Evolutionary conservation across 2,113 vertebrate species (phyloP), one percentile per base, ranked within the genome.

Genomic region (Melierax canorus): DNA sequence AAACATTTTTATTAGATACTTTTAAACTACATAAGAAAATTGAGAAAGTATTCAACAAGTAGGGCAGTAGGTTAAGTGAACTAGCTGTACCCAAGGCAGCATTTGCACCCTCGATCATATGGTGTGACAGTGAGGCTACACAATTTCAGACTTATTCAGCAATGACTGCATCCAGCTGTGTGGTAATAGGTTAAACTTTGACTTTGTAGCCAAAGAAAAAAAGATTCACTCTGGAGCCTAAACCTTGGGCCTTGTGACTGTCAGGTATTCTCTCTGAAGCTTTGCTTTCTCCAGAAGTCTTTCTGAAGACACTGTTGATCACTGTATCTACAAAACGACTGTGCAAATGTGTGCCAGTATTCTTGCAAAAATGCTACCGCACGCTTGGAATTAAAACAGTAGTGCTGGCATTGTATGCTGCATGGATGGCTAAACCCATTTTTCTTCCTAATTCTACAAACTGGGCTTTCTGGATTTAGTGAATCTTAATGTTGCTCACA

Each of bases 1-100:
- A 92, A 91, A 93, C 45, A 45, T 84, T 92, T 96, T 97, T 92
- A 96, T 88, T 94, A 88, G 86, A 51, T 23, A 67, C 60, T 94
- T 96, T 72, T 20, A 88, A 91, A 79, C 45, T 67, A 60, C 85
- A 38, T 60, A 45, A 85, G 81, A 92, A 96, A 96, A 88, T 15
- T 67, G 38, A 91, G 90, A 85, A 72, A 90, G 63, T 55, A 87
- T 45, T 67, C 51, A 75, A 46, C 8, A 43, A 34, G 76, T 43
- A 92, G 67, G 50, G 86, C 64, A 96, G 55, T 55, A 88, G 76
- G 91, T 86, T 77, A 74, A 92, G 67, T 2, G 45, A 92, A 38
- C 55, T 73, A 60, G 68, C 55, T 62, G 41, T 55, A 92, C 60
- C 29, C 17, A 59, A 74, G 86, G 64, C 55, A 86, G 73, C 20